phyloP scores from a whole-genome alignment of 2,113 vertebrate species.

The Urocitellus parryii region DNA sequence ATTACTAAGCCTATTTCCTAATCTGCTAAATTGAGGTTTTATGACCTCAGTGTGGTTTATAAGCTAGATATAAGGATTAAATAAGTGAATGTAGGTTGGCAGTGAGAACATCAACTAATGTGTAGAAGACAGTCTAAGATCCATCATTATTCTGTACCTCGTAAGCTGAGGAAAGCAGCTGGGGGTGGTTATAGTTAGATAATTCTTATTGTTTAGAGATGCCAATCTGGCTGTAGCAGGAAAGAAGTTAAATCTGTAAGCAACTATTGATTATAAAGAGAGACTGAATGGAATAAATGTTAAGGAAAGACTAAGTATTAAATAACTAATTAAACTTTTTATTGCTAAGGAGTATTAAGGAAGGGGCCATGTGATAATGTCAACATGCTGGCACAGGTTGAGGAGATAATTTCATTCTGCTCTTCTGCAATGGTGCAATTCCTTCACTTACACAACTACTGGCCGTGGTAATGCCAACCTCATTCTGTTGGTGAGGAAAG shows the following conservation, averaged over 20 bases:
- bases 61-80: not conserved
- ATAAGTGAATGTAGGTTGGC: not conserved
- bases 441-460: not conserved
- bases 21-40: not conserved
- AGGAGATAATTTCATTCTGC: not conserved
- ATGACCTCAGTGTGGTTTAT: not conserved
- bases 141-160: not conserved
- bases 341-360: not conserved
- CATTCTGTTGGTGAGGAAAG: not conserved
- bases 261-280: not conserved
- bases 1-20: not conserved
- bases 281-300: not conserved
- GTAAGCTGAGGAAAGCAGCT: fast-evolving
- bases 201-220: not conserved
- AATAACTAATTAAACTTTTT: not conserved
- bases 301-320: not conserved
- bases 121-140: not conserved
- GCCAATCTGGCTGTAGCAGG: not conserved
- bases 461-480: not conserved
- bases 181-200: not conserved
- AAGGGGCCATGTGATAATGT: not conserved
- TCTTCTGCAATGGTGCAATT: too few relatives aligned
- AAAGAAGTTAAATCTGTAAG: too few relatives aligned
- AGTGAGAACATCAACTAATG: not conserved
- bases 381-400: not conserved